Evolutionary conservation across 1,140 invertebrate species (phyloP), one percentile per base, ranked within the genome.

Genomic region (Drosophila hydei): DNA sequence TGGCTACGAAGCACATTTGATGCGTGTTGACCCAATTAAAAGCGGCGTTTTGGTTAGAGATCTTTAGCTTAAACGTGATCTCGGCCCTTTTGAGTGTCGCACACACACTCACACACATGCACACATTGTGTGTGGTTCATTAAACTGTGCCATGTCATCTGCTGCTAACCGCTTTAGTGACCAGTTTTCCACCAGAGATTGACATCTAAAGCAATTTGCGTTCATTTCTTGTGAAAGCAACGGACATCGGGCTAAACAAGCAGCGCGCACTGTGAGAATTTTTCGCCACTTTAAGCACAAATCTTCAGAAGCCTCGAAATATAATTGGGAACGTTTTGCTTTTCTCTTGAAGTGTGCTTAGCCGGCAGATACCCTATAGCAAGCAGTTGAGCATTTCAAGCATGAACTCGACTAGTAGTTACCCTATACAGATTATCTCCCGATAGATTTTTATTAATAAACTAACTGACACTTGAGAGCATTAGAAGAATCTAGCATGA

Each of bases 161-260:
- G 14, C 54, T 42, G 38, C 30, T 40, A 50, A 25, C 54, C 21
- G 54, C 23, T 56, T 40, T 42, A 56, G 38, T 62, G 48, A 50
- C 52, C 68, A 72, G 69, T 67, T 72, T 72, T 72, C 55, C 69
- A 59, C 36, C 45, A 54, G 14, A 64, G 68, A 71, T 71, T 54
- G 50, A 38, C 38, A 67, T 72, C 54, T 71, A 19, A 25, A 65
- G 62, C 61, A 71, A 71, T 71, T 71, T 72, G 69, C 38, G 47
- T 19, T 59, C 21, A 72, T 72, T 72, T 72, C 69, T 59, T 38
- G 69, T 30, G 69, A 72, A 72, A 72, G 69, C 62, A 72, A 72
- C 69, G 69, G 69, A 68, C 50, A 33, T 60, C 23, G 50, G 56
- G 14, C 59, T 55, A 16, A 40, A 51, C 52, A 63, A 48, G 61